Base-by-base conservation (phyloP, 2,797 vertebrate species). In the Aulostomus chinensis region DNA sequence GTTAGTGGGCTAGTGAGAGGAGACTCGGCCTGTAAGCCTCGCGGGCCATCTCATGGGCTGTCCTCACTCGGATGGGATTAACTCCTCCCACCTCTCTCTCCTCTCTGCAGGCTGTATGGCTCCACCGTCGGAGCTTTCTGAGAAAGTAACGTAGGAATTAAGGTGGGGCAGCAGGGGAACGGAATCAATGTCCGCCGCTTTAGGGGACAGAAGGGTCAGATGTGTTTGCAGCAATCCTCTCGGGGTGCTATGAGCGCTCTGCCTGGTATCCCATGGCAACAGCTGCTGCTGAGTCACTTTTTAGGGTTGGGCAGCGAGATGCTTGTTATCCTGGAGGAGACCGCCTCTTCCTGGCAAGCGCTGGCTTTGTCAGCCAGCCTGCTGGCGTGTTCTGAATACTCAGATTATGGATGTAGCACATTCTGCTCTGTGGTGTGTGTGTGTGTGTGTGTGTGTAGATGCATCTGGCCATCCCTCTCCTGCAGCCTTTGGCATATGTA, bases 281-380 rank as follows among this genome's bases (percentile, higher is more conserved):
- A 77, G 74, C 81, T 75, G 82, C 73, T 82, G 85, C 88, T 86
- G 85, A 88, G 84, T 89, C 84, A 88, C 68, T 48, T 73, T 50
- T 70, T 31, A 11, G 58, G 22, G 53, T 5, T 50, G 70, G 60
- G 63, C 39, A 24, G 55, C 32, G 0, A 35, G 68, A 56, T 21
- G 48, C 49, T 35, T 2, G 43, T 43, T 58, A 36, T 56, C 39
- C 50, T 38, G 12, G 0, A 7, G 22, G 58, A 52, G 52, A 33
- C 39, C 9, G 33, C 11, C 24, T 58, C 58, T 55, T 45, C 40
- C 38, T 29, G 45, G 37, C 36, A 18, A 15, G 39, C 37, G 0
- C 34, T 10, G 1, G 10, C 9, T 28, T 11, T 9, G 9, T 11
- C 26, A 28, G 7, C 26, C 26, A 11, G 26, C 28, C 57, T 41